Conservation (phyloP, 1,140 invertebrate species). For the Euura lappo region DNA sequence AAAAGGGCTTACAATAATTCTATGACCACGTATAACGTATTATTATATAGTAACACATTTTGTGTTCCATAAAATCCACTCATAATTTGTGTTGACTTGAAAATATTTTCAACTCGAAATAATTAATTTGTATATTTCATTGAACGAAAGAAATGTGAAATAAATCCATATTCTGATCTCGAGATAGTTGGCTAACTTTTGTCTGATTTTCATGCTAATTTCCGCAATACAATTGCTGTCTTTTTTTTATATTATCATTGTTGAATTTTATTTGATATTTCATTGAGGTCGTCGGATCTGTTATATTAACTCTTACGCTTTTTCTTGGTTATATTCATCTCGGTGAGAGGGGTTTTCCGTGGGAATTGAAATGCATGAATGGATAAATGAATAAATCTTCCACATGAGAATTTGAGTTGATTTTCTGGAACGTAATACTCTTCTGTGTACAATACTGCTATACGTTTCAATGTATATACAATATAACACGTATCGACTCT, state of each 20-base stretch:
- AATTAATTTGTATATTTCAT: neutral
- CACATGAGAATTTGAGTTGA: neutral
- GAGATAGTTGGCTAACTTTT: no score
- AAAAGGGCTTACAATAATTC: neutral
- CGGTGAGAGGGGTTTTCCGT: no score
- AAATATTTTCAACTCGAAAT: neutral
- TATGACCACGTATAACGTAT: neutral
- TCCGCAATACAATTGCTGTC: no score
- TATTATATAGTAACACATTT: neutral
- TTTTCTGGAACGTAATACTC: neutral
- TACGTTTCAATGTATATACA: neutral
- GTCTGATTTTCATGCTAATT: no score
- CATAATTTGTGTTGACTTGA: neutral
- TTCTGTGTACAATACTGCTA: neutral
- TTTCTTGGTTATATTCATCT: no score
- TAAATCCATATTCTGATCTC: neutral
- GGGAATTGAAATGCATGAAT: no score
- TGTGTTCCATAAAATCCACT: neutral
- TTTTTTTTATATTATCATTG: no score
- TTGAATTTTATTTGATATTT: no score
- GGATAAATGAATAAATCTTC: neutral
- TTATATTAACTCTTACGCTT: no score
- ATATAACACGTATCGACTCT: neutral
- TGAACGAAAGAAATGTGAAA: neutral
- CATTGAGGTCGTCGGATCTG: no score